phyloP scores from a whole-genome alignment of 2,888 invertebrate species.

The Trachelus troglodyta region DNA sequence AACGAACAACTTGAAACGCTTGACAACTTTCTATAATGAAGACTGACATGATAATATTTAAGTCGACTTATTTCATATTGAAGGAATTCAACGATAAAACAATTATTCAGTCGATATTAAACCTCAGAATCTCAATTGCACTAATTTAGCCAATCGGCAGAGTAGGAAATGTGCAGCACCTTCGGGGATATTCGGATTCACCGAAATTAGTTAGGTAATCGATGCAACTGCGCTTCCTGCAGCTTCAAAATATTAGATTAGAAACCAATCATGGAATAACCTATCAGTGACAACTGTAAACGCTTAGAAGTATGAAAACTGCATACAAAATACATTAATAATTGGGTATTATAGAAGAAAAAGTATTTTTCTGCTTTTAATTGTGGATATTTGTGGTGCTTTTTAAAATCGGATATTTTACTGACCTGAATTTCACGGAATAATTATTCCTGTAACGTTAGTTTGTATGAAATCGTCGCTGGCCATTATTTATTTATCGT shows the following conservation, averaged over 20 bases:
- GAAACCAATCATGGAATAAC: background rate
- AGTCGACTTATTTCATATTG: background rate
- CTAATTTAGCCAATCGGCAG: background rate
- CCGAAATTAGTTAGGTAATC: background rate
- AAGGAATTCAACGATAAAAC: background rate
- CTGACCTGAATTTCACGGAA: background rate
- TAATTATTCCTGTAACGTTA: background rate
- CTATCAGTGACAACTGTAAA: background rate
- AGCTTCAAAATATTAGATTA: background rate
- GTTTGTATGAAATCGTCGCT: background rate
- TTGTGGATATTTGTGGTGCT: no score
- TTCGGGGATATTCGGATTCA: background rate
- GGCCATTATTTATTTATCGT: background rate
- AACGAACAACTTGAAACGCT: background rate
- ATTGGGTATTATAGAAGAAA: no score
- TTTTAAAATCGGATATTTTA: background rate
- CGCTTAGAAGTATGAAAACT: no score
- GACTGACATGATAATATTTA: background rate
- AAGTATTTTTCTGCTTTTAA: no score
- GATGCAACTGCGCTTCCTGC: background rate
- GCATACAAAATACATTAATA: no score
- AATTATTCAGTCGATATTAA: background rate
- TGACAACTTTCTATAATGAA: background rate
- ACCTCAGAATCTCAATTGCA: background rate
- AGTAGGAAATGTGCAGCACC: background rate